These are phyloP conservation scores for Brachionus rubens DNA, from an alignment of 1,140 invertebrate genomes.

Conservation along the genomic window DNA sequence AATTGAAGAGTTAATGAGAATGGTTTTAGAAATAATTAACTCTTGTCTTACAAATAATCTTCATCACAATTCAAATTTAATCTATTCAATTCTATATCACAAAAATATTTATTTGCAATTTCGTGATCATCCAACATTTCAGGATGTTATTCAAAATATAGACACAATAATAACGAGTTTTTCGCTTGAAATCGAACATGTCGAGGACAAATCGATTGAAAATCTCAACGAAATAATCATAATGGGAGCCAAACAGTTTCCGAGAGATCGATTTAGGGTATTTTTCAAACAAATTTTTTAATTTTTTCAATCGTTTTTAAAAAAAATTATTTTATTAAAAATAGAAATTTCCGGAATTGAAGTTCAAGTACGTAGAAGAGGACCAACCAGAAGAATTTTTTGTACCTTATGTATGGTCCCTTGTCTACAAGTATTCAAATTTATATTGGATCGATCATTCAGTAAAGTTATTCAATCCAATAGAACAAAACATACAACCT, in stretches of 20 bases:
- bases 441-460: constrained; percentile 69
- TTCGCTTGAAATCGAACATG: constrained; percentile 72
- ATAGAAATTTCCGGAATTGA: constrained; percentile 97
- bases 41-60: constrained; percentile 83
- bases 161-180: constrained; percentile 81
- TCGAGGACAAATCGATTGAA: constrained; percentile 71
- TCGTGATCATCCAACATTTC: constrained; percentile 79
- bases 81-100: constrained; percentile 93
- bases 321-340: too few relatives aligned
- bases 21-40: constrained; percentile 93
- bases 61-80: constrained; percentile 83
- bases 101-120: constrained; percentile 82
- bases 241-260: constrained; percentile 80
- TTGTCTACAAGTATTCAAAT: constrained; percentile 70
- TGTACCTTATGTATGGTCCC: constrained; percentile 94
- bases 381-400: constrained; percentile 98
- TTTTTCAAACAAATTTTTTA: constrained; percentile 48
- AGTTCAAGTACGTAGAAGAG: constrained; percentile 98
- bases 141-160: constrained; percentile 93
- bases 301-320: not conserved
- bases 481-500: not conserved
- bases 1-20: constrained; percentile 85
- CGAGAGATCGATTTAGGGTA: constrained; percentile 83
- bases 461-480: not conserved
- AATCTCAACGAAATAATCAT: constrained; percentile 81